phyloP scores from a whole-genome alignment of 2,888 invertebrate species.

The Pristionchus arcanus region DNA sequence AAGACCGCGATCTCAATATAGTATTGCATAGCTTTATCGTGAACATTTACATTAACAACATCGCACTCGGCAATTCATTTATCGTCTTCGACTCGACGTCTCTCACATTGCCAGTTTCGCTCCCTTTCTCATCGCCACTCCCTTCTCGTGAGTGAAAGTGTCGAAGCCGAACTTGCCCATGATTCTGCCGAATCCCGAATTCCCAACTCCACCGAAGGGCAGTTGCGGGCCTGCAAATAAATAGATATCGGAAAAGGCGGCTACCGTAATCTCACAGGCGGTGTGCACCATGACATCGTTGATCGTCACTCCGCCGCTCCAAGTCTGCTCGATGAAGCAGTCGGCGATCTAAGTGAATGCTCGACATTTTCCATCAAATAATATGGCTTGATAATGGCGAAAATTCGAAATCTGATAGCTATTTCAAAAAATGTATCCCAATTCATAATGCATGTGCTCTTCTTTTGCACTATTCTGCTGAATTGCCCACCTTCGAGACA shows the following conservation, averaged over 20 bases:
- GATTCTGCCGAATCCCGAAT: conserved; percentile 92
- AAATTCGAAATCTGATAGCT: too few species aligned
- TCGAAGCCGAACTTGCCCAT: conserved; percentile 85
- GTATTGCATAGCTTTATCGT: too few species aligned
- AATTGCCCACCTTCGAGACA: conserved; percentile 58
- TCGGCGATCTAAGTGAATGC: conserved; percentile 58
- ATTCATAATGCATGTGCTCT: too few species aligned
- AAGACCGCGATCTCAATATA: too few species aligned
- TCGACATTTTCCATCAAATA: too few species aligned
- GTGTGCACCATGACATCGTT: conserved; percentile 92
- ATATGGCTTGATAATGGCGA: too few species aligned
- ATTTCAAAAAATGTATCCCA: too few species aligned
- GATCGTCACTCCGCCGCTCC: conserved; percentile 88
- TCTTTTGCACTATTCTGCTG: too few species aligned
- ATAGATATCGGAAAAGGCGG: not conserved
- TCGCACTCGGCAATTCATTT: too few species aligned
- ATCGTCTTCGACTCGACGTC: too few species aligned
- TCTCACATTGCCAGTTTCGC: not conserved
- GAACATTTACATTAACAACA: too few species aligned
- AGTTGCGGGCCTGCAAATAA: conserved; percentile 87
- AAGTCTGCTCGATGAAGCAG: conserved; percentile 81
- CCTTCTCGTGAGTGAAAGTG: conserved; percentile 82
- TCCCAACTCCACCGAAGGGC: conserved; percentile 96
- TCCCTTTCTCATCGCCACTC: conserved; percentile 82
- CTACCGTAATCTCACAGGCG: conserved; percentile 81